phyloP scores from a whole-genome alignment of 2,113 vertebrate species.

The Chlorodrepanis virens region DNA sequence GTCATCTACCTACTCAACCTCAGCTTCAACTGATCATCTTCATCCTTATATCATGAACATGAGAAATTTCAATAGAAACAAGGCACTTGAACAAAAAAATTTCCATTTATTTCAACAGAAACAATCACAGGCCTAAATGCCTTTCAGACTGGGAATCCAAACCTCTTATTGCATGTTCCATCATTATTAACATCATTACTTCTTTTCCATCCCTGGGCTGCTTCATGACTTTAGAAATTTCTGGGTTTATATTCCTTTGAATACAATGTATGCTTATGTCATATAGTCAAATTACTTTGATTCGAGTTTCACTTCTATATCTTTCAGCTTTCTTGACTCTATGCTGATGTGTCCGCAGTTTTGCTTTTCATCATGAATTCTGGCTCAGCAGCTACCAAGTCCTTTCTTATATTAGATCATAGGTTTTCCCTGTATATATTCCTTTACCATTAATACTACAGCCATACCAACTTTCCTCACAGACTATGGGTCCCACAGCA shows the following conservation, averaged over 20 bases:
- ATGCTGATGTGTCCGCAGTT: not conserved
- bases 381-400: not conserved
- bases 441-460: not conserved
- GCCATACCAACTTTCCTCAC: not conserved
- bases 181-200: not conserved
- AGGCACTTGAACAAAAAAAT: not conserved
- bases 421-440: not conserved
- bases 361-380: not conserved
- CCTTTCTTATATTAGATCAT: not conserved
- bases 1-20: not conserved
- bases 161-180: not conserved
- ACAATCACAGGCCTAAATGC: not conserved
- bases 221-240: not conserved
- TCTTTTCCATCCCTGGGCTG: not conserved
- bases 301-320: not conserved
- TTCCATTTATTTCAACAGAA: not conserved
- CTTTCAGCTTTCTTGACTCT: not conserved
- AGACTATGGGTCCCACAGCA: not conserved
- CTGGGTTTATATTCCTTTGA: not conserved
- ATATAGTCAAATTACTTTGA: not conserved
- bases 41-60: not conserved
- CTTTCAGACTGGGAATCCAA: not conserved
- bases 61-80: not conserved
- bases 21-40: not conserved
- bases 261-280: not conserved